Percentiles rank a stretch among this genome's conserved stretches.
phyloP scores from a whole-genome alignment of 2,113 vertebrate species.

The Forbesichthys agassizii region DNA sequence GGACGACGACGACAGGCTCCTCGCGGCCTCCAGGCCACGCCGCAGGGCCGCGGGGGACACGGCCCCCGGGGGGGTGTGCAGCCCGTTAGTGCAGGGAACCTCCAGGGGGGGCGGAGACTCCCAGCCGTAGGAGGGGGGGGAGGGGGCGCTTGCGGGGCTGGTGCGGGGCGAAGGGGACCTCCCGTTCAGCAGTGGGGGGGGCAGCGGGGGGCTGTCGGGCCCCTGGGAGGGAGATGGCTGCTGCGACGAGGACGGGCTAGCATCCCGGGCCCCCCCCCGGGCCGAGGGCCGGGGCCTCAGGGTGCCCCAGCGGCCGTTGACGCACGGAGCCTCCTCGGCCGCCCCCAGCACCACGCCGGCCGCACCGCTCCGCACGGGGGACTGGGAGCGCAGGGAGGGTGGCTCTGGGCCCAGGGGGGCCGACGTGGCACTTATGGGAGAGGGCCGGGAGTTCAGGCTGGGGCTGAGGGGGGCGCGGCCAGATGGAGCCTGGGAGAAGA shows the following conservation, averaged over 20 bases:
- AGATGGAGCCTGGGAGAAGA: conserved; percentile 96
- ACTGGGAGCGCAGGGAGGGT: conserved; percentile 89
- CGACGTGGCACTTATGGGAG: conserved; percentile 94
- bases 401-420: conserved; percentile 86
- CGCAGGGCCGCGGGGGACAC: conserved; percentile 89
- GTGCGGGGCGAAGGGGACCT: conserved; percentile 84
- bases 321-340: conserved; percentile 90
- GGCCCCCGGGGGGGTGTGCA: conserved; percentile 86
- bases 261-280: conserved; percentile 84
- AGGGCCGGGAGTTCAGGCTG: conserved; percentile 94
- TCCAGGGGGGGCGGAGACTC: conserved; percentile 82
- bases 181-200: conserved; percentile 84
- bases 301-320: conserved; percentile 97
- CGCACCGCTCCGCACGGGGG: conserved; percentile 80
- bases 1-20: conserved; percentile 78
- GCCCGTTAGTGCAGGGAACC: conserved; percentile 86
- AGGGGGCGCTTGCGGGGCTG: conserved; percentile 87
- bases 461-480: conserved; percentile 94
- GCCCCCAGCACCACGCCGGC: conserved; percentile 73
- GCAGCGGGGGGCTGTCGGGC: conserved; percentile 82
- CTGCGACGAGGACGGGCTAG: conserved; percentile 88
- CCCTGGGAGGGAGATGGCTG: conserved; percentile 81
- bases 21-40: conserved; percentile 89
- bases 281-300: conserved; percentile 83
- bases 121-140: conserved; percentile 80